Conservation (phyloP, 1,140 invertebrate species). For the Nephila pilipes region DNA sequence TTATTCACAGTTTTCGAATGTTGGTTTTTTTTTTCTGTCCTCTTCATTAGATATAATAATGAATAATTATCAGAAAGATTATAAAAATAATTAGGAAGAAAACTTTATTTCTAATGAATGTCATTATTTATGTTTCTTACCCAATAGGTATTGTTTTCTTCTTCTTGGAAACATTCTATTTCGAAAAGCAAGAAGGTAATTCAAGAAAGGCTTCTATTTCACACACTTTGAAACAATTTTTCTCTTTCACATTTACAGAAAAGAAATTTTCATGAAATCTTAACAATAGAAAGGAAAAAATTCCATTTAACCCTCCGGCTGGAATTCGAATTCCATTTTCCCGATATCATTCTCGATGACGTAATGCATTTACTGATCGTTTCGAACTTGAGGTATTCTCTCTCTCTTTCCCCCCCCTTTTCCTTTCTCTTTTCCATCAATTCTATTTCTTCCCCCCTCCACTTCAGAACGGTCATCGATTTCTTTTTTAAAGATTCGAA, state of each 20-base stretch:
- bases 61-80: background rate
- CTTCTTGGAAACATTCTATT: background rate
- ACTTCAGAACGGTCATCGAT: conserved; percentile 34
- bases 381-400: conserved; percentile 52
- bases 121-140: background rate
- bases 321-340: conserved; percentile 68
- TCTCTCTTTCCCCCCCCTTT: background rate
- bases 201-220: background rate
- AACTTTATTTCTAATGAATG: background rate
- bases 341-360: conserved; percentile 69
- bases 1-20: no score
- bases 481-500: conserved; percentile 57
- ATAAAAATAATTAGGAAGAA: background rate
- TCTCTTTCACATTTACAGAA: conserved; percentile 3
- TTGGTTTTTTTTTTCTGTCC: background rate
- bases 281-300: background rate
- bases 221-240: conserved; percentile 25
- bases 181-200: background rate
- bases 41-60: background rate
- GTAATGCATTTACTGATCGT: conserved; percentile 68
- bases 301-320: conserved; percentile 30
- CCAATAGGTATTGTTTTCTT: background rate
- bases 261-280: conserved; percentile 40
- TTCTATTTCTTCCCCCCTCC: background rate
- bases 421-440: background rate